A percentile compares a stretch with the other conserved stretches of the same genome.
These are phyloP conservation scores for Anolis apletophallus DNA, from an alignment of 2,797 vertebrate species.

Conservation along the genomic window DNA sequence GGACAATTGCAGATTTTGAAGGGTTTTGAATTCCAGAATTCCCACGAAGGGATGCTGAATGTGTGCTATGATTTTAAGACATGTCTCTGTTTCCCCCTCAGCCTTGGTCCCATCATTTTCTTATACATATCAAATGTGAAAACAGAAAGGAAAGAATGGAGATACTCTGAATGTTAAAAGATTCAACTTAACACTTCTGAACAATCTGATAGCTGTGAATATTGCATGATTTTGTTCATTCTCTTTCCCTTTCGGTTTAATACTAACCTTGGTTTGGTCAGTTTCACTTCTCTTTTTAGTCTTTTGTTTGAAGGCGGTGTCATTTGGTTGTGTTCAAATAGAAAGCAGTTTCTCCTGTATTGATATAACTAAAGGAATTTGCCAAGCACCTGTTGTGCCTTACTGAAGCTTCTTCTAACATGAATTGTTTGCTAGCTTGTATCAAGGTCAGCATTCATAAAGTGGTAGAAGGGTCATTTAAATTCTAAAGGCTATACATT, in stretches of 20 bases:
- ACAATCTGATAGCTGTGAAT: neutral
- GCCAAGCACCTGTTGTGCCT: neutral
- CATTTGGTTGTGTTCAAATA: neutral
- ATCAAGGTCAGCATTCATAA: neutral
- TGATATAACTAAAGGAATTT: neutral
- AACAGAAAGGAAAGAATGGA: neutral
- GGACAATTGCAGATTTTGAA: too few relatives aligned
- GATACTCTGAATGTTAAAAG: neutral
- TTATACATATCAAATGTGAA: neutral
- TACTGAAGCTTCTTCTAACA: constrained; percentile 18
- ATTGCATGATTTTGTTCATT: neutral
- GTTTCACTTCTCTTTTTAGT: neutral
- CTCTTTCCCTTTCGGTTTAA: neutral
- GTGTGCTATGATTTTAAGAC: neutral
- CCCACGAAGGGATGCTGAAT: too few relatives aligned
- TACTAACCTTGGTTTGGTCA: neutral
- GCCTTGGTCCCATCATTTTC: too few relatives aligned
- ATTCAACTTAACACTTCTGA: neutral
- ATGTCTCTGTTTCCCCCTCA: neutral
- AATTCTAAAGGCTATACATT: neutral
- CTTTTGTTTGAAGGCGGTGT: neutral
- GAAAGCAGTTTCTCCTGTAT: neutral
- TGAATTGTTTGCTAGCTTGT: neutral
- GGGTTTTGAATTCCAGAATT: too few relatives aligned
- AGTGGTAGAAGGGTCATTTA: neutral